Conservation (phyloP, 1,140 invertebrate genomes). For the Pseudomyrmex flavicornis region DNA sequence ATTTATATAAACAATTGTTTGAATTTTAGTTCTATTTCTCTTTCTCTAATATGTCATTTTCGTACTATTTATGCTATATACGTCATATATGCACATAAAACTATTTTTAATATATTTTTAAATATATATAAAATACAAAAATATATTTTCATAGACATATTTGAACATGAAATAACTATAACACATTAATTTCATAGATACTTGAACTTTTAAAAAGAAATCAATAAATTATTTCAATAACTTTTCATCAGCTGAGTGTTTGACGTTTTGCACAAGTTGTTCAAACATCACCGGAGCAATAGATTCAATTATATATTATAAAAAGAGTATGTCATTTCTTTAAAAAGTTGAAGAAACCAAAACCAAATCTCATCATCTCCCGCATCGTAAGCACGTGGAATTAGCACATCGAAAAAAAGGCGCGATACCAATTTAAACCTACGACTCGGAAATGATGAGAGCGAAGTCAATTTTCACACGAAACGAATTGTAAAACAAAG, state of each 20-base stretch:
- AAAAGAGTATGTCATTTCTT: not conserved
- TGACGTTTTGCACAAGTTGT: too few species aligned
- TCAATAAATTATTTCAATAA: not conserved
- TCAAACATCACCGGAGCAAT: not conserved
- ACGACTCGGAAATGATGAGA: not conserved
- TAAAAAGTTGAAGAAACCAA: not conserved
- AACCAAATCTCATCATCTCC: not conserved
- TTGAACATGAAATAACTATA: not conserved
- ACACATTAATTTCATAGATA: not conserved
- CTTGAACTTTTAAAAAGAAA: not conserved
- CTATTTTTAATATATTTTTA: not conserved
- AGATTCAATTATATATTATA: not conserved
- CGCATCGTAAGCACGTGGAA: not conserved
- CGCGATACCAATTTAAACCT: constrained; percentile 21
- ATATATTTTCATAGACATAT: not conserved
- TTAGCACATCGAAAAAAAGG: not conserved
- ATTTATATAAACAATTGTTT: not conserved
- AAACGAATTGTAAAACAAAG: constrained; percentile 26
- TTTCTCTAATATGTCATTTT: not conserved
- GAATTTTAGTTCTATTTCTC: not conserved
- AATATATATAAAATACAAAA: not conserved
- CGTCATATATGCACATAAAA: not conserved
- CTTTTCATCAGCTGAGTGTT: not conserved
- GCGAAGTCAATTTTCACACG: constrained; percentile 33
- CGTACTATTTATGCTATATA: not conserved